phyloP scores from a whole-genome alignment of 2,113 vertebrate genomes.

The Carassius gibelio region DNA sequence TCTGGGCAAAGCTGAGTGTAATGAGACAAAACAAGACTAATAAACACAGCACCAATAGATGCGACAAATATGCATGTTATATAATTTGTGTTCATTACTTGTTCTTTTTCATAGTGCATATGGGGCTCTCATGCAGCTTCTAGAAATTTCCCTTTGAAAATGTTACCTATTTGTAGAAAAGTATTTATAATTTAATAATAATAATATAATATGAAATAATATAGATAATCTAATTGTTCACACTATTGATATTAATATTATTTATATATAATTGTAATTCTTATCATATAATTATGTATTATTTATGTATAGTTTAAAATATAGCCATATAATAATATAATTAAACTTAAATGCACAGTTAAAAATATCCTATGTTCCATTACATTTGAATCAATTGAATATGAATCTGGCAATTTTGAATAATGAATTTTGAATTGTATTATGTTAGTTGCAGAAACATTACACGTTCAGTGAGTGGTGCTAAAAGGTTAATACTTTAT shows the following conservation, averaged over 20 bases:
- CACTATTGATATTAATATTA: background rate
- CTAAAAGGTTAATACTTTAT: background rate
- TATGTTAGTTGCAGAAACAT: background rate
- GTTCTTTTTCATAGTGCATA: background rate
- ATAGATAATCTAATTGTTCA: background rate
- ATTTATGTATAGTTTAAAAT: background rate
- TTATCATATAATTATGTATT: background rate
- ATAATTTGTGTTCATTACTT: background rate
- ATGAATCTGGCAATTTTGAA: background rate
- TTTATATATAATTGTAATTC: too few species aligned
- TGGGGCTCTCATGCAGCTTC: background rate
- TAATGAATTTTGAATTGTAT: background rate
- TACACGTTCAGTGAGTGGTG: background rate
- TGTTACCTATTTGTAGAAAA: background rate
- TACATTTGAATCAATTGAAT: background rate
- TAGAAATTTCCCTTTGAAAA: slow-evolving; percentile 4
- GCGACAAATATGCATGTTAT: background rate
- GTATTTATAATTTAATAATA: too few species aligned
- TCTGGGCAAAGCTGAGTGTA: slow-evolving; percentile 19
- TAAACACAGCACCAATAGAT: slow-evolving; percentile 24
- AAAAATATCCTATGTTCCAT: background rate
- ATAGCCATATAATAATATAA: too few species aligned
- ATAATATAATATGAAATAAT: too few species aligned
- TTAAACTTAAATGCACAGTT: too few species aligned
- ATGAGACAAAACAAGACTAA: slow-evolving; percentile 36